phyloP scores from a whole-genome alignment of 2,113 vertebrate species.

The Cheilinus undulatus region DNA sequence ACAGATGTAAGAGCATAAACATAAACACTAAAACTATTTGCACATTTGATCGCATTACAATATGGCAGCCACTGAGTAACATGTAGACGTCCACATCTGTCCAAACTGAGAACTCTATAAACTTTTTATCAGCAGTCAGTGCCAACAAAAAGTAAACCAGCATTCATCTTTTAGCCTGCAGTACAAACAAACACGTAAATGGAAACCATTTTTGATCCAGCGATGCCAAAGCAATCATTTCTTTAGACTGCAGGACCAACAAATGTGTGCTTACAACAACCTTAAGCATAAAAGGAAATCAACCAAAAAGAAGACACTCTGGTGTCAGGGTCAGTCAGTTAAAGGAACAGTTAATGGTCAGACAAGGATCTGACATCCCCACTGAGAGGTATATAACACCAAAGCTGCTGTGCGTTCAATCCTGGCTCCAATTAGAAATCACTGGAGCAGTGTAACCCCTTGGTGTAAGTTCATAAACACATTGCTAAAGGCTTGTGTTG shows the following conservation, averaged over 20 bases:
- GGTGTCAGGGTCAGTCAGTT: conserved; percentile 32
- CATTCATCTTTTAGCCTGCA: conserved; percentile 58
- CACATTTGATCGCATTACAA: conserved; percentile 6
- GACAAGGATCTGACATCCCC: conserved; percentile 41
- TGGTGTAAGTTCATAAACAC: conserved; percentile 47
- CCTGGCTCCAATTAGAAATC: conserved; percentile 31
- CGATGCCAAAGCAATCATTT: conserved; percentile 40
- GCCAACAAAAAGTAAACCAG: conserved; percentile 54
- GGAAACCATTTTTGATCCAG: conserved; percentile 41
- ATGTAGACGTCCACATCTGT: conserved; percentile 37
- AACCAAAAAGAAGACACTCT: conserved; percentile 35
- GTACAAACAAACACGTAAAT: conserved; percentile 66
- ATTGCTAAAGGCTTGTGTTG: conserved; percentile 25
- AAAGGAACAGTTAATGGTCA: conserved; percentile 21
- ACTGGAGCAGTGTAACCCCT: conserved; percentile 31
- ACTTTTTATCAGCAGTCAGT: conserved; percentile 45
- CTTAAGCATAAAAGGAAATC: no score
- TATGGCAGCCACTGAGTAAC: conserved; percentile 22
- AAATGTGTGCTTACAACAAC: conserved; percentile 47
- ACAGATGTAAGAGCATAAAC: conserved; percentile 2
- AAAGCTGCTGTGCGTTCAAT: conserved; percentile 10
- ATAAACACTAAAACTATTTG: neutral
- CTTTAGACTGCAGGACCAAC: conserved; percentile 41
- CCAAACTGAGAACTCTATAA: conserved; percentile 43
- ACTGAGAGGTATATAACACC: conserved; percentile 29